Base-by-base conservation (phyloP, 2,113 vertebrate species). In the Chaenogobius annularis region DNA sequence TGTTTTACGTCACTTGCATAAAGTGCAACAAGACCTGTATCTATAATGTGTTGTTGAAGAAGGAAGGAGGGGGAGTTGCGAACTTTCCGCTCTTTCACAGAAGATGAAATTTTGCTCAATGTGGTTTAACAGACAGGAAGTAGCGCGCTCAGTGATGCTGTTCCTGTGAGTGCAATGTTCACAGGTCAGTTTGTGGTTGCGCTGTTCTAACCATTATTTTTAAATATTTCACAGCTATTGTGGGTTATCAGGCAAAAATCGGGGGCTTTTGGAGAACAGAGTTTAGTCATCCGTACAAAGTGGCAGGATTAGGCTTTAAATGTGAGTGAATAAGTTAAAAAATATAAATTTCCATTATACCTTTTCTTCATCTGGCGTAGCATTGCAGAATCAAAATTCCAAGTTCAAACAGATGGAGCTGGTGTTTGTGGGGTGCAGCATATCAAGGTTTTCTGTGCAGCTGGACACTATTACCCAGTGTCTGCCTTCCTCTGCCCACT, bases 41-140 rank as follows among this genome's bases (percentile, higher is more conserved):
- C 70, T 84, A n/a, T 0, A 83, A 69, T 52, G 23, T 84, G 82
- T 70, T 85, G 80, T 72, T 63, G 59, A 52, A 89, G 83, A 75
- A 86, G 85, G 87, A 80, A 85, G 77, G 80, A 82, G 84, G 74
- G 83, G 88, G 83, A 83, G 86, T 86, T 46, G 43, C 84, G 75
- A 91, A 92, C 84, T 93, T 94, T 93, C 92, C 89, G 85, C 81
- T 90, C 83, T 89, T 83, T 73, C 88, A 85, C 73, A 81, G 83
- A 90, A 79, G 81, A 87, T 91, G 89, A 92, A 79, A 80, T 90
- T 87, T 88, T 91, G 77, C 80, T 83, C 73, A 88, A 69, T 94
- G 93, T 93, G 93, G 93, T 94, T 89, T 92, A 94, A 94, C 93
- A 94, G 93, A 92, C 93, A 94, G 93, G 93, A 94, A 94, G 90